Percentiles rank a stretch among this genome's conserved stretches.
Conservation (phyloP, 1,140 invertebrate species). For the Panulirus ornatus region DNA sequence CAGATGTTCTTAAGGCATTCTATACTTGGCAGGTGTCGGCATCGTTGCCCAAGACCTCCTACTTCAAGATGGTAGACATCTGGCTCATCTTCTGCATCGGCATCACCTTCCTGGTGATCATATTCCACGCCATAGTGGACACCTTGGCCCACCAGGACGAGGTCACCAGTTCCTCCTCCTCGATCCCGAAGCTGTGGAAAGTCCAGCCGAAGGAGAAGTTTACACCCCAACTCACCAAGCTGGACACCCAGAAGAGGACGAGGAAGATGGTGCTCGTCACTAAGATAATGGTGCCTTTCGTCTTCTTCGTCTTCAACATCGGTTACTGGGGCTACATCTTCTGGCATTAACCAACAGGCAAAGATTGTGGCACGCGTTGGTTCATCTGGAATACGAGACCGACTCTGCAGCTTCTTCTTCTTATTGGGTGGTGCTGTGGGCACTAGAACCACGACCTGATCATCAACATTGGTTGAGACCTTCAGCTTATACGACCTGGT, state of each 20-base stretch:
- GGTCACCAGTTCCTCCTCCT: not conserved
- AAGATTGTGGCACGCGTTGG: too few relatives aligned
- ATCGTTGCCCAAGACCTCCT: constrained; percentile 47
- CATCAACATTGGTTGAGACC: too few relatives aligned
- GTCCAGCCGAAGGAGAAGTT: too few relatives aligned
- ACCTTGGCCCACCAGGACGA: not conserved
- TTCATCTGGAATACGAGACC: too few relatives aligned
- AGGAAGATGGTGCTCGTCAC: constrained; percentile 24
- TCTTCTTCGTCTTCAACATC: constrained; percentile 48
- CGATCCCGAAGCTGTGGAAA: not conserved
- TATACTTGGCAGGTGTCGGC: constrained; percentile 16
- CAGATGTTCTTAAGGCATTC: too few relatives aligned
- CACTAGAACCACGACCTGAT: too few relatives aligned
- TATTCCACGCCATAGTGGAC: constrained; percentile 47
- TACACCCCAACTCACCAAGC: not conserved
- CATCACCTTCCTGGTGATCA: constrained; percentile 49
- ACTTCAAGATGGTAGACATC: constrained; percentile 63
- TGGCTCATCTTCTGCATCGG: constrained; percentile 61
- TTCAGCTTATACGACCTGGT: too few relatives aligned
- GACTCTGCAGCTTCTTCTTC: too few relatives aligned
- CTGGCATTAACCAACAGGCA: too few relatives aligned
- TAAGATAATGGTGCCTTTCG: constrained; percentile 37
- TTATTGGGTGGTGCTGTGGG: too few relatives aligned
- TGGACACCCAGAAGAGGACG: not conserved
- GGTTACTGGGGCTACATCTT: constrained; percentile 54